Conservation (phyloP, 2,113 vertebrate species). For the Istiophorus platypterus region DNA sequence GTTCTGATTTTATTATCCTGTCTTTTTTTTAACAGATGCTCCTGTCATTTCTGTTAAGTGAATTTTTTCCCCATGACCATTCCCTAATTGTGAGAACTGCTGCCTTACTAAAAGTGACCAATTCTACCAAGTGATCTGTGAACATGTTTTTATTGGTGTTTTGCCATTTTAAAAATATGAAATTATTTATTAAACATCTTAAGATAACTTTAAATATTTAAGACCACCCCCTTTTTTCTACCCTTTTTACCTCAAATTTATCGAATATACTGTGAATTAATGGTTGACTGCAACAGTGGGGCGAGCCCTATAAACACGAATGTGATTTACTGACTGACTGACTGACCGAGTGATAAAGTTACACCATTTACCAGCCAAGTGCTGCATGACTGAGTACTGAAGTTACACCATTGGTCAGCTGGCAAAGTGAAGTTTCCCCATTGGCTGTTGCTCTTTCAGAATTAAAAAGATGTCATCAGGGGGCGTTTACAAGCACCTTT, state of each 20-base stretch:
- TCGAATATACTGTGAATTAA: slow-evolving; percentile 53
- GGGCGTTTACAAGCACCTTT: no score
- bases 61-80: slow-evolving; percentile 76
- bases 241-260: slow-evolving; percentile 54
- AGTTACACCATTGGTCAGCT: no score
- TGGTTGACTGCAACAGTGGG: no score
- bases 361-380: no score
- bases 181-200: slow-evolving; percentile 61
- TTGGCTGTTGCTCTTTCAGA: no score
- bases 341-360: no score
- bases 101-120: slow-evolving; percentile 66
- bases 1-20: not conserved
- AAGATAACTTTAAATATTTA: slow-evolving; percentile 40
- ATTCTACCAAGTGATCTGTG: slow-evolving; percentile 44
- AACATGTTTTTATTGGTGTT: slow-evolving; percentile 44
- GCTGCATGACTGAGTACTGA: no score
- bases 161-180: slow-evolving; percentile 39
- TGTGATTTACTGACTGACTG: no score
- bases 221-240: not conserved
- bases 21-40: slow-evolving; percentile 72
- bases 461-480: no score
- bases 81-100: slow-evolving; percentile 52
- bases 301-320: no score
- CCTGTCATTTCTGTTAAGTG: slow-evolving; percentile 75
- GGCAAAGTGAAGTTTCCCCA: no score